Evolutionary conservation across 2,888 invertebrate genomes (phyloP).

Genomic region (Drosophila nr. medialis): DNA sequence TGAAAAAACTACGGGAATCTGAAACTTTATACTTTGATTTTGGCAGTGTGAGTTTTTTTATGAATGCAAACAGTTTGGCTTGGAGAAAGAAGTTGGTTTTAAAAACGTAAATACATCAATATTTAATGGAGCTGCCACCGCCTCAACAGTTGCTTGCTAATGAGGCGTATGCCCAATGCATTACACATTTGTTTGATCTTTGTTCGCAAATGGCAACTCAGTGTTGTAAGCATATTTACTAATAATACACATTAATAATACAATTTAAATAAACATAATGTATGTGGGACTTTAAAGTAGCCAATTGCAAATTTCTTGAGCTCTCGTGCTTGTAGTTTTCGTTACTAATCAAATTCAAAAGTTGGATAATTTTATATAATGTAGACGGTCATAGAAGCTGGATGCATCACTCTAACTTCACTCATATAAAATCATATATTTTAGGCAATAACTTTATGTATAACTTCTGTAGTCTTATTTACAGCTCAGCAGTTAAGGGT

Average conservation of each 20-base stretch:
- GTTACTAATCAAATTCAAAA: neutral
- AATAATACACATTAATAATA: neutral
- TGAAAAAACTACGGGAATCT: constrained; percentile 26
- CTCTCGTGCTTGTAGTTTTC: neutral
- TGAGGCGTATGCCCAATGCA: constrained; percentile 45
- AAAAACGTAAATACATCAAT: constrained; percentile 53
- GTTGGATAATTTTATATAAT: neutral
- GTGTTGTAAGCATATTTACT: neutral
- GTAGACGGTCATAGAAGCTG: neutral
- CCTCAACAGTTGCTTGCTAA: constrained; percentile 11
- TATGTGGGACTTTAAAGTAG: neutral
- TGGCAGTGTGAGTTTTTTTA: constrained; percentile 30
- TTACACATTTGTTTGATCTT: constrained; percentile 34
- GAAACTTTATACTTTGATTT: constrained; percentile 65
- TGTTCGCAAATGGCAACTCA: neutral
- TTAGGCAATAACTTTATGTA: neutral
- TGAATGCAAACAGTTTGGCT: constrained; percentile 53
- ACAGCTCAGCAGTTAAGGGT: constrained; percentile 33
- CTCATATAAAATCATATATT: neutral
- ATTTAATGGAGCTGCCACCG: constrained; percentile 41
- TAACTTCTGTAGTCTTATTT: neutral
- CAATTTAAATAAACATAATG: neutral
- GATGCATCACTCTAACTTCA: neutral
- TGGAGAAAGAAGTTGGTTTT: constrained; percentile 20
- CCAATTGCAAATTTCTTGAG: neutral